phyloP scores from a whole-genome alignment of 2,113 vertebrate genomes.

The Sylvietta virens region DNA sequence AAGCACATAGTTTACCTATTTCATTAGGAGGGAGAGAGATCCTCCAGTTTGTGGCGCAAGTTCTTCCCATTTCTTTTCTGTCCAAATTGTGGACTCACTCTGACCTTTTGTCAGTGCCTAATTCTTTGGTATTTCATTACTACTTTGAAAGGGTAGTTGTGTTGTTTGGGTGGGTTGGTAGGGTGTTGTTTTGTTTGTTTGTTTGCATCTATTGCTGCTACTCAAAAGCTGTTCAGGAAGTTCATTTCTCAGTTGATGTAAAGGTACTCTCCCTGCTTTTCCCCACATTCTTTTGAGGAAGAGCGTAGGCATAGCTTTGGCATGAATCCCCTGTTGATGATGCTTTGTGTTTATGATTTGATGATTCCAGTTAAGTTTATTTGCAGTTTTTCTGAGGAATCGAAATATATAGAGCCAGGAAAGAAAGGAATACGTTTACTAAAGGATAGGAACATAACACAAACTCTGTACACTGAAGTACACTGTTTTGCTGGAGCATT shows the following conservation, averaged over 20 bases:
- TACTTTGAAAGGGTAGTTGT: too few relatives aligned
- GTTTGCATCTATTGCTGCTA: neutral
- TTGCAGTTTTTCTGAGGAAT: neutral
- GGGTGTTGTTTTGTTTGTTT: neutral
- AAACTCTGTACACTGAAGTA: neutral
- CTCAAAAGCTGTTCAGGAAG: neutral
- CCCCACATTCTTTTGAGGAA: neutral
- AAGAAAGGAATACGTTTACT: neutral
- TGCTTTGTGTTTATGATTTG: neutral
- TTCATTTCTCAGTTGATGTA: neutral
- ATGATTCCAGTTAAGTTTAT: neutral
- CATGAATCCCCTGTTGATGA: neutral
- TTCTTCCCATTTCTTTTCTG: neutral
- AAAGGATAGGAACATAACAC: neutral
- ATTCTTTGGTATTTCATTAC: neutral
- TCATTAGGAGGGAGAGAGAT: neutral
- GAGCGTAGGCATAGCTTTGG: neutral
- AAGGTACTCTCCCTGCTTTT: neutral
- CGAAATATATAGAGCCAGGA: neutral
- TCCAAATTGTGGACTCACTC: neutral
- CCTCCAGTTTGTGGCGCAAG: neutral
- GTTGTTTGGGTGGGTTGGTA: neutral
- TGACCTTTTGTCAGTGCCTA: neutral
- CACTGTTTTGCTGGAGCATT: neutral
- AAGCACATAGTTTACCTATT: neutral